phyloP scores from a whole-genome alignment of 92 coral and sea anemone species.

The Plumapathes pennacea region DNA sequence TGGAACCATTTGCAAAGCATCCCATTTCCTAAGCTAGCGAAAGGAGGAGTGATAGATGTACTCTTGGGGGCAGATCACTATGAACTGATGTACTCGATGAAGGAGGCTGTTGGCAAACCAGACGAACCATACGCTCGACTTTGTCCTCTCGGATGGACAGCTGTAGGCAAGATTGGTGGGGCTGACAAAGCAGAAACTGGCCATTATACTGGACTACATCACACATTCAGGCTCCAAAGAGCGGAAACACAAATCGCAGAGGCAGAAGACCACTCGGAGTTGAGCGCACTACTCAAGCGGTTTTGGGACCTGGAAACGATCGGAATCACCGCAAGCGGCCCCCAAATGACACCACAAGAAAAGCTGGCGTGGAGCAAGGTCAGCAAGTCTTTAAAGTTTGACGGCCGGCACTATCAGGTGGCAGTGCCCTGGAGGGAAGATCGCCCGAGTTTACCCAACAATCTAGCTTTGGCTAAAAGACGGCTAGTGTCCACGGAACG shows the following conservation, averaged over 20 bases:
- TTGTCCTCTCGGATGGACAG: conserved; percentile 59
- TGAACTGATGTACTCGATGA: conserved; percentile 36
- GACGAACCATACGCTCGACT: conserved; percentile 38
- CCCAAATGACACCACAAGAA: conserved; percentile 43
- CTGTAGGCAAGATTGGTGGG: conserved; percentile 34
- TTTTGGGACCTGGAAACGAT: conserved; percentile 61
- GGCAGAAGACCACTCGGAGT: conserved; percentile 10
- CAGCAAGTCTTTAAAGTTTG: conserved; percentile 26
- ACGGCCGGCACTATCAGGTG: conserved; percentile 19
- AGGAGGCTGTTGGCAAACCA: conserved; percentile 31
- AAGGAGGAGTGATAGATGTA: conserved; percentile 38
- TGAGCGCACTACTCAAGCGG: conserved; percentile 31
- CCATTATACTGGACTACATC: conserved; percentile 19
- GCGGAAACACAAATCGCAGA: too few relatives aligned
- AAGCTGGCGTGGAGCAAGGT: conserved; percentile 30
- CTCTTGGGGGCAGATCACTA: conserved; percentile 55
- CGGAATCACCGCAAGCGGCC: conserved; percentile 32
- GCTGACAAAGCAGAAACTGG: not conserved
- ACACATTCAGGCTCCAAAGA: not conserved
- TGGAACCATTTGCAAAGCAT: conserved; percentile 44
- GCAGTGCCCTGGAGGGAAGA: conserved; percentile 57
- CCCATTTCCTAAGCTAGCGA: conserved; percentile 48
- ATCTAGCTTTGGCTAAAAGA: conserved; percentile 2
- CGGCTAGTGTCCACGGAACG: conserved; percentile 12
- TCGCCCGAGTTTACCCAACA: conserved; percentile 44